Conservation (phyloP, 53 echinoderm and acorn worm species). For the Pentamera pediparva region DNA sequence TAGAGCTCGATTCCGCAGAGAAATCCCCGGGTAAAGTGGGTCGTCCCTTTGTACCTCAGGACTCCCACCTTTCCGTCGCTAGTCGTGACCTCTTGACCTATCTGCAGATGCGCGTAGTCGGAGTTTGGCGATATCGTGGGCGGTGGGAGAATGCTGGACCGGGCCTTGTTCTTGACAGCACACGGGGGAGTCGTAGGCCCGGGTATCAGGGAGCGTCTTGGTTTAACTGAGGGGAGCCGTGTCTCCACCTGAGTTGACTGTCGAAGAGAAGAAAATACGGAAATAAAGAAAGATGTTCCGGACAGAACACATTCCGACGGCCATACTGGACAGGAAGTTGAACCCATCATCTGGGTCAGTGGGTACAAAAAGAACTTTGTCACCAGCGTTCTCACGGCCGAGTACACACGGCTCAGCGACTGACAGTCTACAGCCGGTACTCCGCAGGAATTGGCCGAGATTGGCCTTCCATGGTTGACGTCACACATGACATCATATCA, state of each 20-base stretch:
- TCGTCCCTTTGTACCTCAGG: conserved; percentile 88
- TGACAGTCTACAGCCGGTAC: too few species aligned
- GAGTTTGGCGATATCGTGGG: conserved; percentile 54
- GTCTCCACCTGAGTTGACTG: conserved; percentile 99
- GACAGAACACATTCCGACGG: too few species aligned
- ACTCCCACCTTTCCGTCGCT: conserved; percentile 70
- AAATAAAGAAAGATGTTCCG: too few species aligned
- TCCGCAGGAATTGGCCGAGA: too few species aligned
- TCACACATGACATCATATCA: too few species aligned
- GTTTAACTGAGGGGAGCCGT: conserved; percentile 74
- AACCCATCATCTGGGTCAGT: too few species aligned
- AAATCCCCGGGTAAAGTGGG: conserved; percentile 87
- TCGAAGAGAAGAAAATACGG: too few species aligned
- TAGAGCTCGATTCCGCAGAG: conserved; percentile 84
- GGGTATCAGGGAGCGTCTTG: conserved; percentile 77
- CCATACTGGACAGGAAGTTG: too few species aligned
- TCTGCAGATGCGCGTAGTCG: conserved; percentile 54
- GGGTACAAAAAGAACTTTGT: too few species aligned
- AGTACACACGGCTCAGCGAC: too few species aligned
- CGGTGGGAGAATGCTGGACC: conserved; percentile 22
- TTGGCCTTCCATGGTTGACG: too few species aligned
- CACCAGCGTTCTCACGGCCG: too few species aligned
- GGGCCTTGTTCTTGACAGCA: conserved; percentile 36
- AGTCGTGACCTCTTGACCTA: conserved; percentile 83
- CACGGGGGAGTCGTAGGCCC: conserved; percentile 60